Evolutionary conservation across 2,797 vertebrate genomes (phyloP), one percentile per base, ranked within the genome.

Genomic region (Sorex maritimensis): DNA sequence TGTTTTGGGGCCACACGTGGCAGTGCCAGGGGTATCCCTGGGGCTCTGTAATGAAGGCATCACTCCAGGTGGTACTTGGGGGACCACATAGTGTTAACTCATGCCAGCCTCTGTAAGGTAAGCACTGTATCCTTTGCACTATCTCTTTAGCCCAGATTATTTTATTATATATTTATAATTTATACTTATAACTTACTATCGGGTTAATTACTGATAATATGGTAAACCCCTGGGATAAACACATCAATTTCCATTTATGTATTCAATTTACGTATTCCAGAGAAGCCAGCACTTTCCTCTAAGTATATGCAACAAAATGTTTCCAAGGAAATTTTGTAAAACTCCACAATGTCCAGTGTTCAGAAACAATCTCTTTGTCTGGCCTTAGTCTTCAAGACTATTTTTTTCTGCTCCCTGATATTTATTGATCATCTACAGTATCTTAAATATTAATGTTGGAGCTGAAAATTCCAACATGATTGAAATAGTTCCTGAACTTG

Each of bases 321-420:
- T 94, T 15, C 55, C 1, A 65, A 23, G 2, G 19, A 11, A 84
- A 55, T 72, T 81, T 19, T 93, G 88, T 8, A 55, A 83, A 80
- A 82, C 67, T 23, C n/a, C 3, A 34, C 19, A 81, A 71, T 41
- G 41, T 24, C 77, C 11, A 74, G 4, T 71, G 15, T 41, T 82
- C 13, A 90, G 41, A 23, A 88, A 87, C 6, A 9, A 85, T 9
- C 21, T 84, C 52, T 91, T 83, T 46, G 15, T 41, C 49, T 90
- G 86, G 26, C 17, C 91, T 84, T 55, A 68, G 7, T 23, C 41
- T 9, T 67, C 65, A 26, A 65, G 10, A 67, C 73, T 55, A 49
- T 79, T 7, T 30, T 28, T 4, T 78, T 34, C 61, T 86, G 46
- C 38, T 82, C 67, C 67, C 55, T 91, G 12, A 28, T 87, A 58